Evolutionary conservation across 2,797 vertebrate genomes (phyloP), one percentile per base, ranked within the genome.

Genomic region (Poeciliopsis presidionis): DNA sequence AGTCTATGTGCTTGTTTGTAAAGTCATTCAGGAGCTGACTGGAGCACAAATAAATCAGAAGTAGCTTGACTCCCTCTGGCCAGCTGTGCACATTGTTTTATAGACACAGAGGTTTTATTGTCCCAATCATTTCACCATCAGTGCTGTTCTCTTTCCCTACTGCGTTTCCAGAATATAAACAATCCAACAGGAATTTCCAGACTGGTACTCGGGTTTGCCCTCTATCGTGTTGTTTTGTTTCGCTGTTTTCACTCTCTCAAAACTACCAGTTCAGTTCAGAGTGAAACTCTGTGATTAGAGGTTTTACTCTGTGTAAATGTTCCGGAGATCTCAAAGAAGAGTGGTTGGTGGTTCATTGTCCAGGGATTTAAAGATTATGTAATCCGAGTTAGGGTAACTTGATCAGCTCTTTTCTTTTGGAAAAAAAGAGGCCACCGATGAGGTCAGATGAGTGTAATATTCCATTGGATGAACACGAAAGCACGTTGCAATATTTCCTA

Each of bases 241-340:
- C 30, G 45, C 90, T 87, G 71, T 55, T 57, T 90, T 90, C 88
- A 84, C 84, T 88, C 87, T 89, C 85, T 87, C 83, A 88, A 91
- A 94, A 92, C 87, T 82, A 86, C 86, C 74, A 83, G 86, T 89
- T 93, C 83, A 87, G 83, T 49, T 83, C 86, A 87, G 81, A 84
- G 90, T 83, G 82, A 92, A 90, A 88, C 85, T 80, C 86, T 72
- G 80, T 92, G 88, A 95, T 94, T 94, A 93, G 72, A 91, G 86
- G 84, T 84, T 84, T 88, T 69, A 84, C 71, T 87, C 81, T 90
- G 80, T 83, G 88, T 90, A 82, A 82, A 74, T 47, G 90, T 86
- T 82, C 92, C 93, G 85, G 49, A 80, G 84, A 83, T 91, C 75
- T 87, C 73, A 69, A 91, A 90, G 79, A 86, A 87, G 81, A 47